Evolutionary conservation across 2,113 vertebrate species (phyloP), one percentile per base, ranked within the genome.

Genomic region (Cavia porcellus): DNA sequence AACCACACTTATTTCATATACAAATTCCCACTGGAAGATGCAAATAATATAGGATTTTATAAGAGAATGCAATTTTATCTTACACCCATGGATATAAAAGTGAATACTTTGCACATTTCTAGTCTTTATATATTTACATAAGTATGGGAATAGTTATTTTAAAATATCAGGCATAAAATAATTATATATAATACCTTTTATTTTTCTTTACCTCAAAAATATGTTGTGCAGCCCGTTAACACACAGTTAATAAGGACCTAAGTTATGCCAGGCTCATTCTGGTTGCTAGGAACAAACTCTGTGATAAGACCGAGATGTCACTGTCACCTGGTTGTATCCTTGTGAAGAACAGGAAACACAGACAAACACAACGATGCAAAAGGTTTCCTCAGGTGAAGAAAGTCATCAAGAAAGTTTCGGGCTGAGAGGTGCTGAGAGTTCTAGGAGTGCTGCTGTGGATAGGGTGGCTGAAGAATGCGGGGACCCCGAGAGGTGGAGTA

Each of bases 11-110:
- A 92, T 35, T 68, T 42, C 25, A 20, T 22, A 0, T 83, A 70
- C 50, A 81, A 93, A 85, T 94, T 84, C 35, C 90, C 81, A 85
- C 9, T 22, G 20, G 52, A 82, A 90, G 59, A 95, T 62, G 38
- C 2, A 87, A 77, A 79, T 42, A 68, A 91, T 11, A 87, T 19
- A 50, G 62, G 90, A 85, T 85, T 85, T 47, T 82, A 57, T n/a
- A 55, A 62, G 5, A 66, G 38, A 64, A 82, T 59, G 8, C 10
- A 88, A 28, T 90, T 57, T 59, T 35, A 72, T 42, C 30, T 47
- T 9, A 38, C 0, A 19, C n/a, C 0, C 47, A 55, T 0, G 9
- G 32, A 7, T 30, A 94, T 92, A 24, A 75, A 10, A 2, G n/a
- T 15, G 9, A 84, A 62, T 2, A 57, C 52, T 77, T 14, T 52